Conservation (phyloP, 2,888 invertebrate species). For the Tetragnatha montana region DNA sequence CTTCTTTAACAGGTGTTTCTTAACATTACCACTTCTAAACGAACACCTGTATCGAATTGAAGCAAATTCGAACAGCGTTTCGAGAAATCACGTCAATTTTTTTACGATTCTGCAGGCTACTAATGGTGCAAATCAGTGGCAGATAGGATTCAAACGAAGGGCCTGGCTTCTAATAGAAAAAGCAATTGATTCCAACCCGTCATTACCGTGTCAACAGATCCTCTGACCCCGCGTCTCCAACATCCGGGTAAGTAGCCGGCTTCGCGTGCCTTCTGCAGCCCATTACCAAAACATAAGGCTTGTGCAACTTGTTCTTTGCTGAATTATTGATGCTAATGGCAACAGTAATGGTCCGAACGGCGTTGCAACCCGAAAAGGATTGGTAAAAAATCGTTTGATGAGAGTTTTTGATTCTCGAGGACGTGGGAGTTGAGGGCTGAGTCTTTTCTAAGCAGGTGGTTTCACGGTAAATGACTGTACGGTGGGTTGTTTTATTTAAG, state of each 20-base stretch:
- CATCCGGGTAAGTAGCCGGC: neutral
- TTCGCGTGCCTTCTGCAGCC: neutral
- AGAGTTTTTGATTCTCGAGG: neutral
- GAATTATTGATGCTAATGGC: neutral
- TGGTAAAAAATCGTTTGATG: neutral
- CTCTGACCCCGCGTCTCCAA: neutral
- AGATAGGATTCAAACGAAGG: neutral
- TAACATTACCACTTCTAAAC: too few species aligned
- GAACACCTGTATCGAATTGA: too few species aligned
- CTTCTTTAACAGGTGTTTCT: too few species aligned
- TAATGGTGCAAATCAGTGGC: neutral
- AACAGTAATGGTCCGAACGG: neutral
- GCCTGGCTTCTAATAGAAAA: neutral
- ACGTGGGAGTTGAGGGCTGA: neutral
- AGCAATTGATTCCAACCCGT: neutral
- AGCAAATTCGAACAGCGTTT: too few species aligned
- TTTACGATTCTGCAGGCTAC: too few species aligned
- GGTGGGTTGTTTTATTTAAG: too few species aligned
- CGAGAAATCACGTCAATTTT: too few species aligned
- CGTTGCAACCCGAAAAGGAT: neutral
- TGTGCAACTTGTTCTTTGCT: neutral
- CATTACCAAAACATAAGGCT: neutral
- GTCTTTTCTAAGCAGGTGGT: neutral
- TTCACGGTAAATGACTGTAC: too few species aligned
- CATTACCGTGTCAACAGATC: conserved; percentile 1